Evolutionary conservation across 2,797 vertebrate genomes (phyloP), one percentile per base, ranked within the genome.

Genomic region (Steatocranus sp.): DNA sequence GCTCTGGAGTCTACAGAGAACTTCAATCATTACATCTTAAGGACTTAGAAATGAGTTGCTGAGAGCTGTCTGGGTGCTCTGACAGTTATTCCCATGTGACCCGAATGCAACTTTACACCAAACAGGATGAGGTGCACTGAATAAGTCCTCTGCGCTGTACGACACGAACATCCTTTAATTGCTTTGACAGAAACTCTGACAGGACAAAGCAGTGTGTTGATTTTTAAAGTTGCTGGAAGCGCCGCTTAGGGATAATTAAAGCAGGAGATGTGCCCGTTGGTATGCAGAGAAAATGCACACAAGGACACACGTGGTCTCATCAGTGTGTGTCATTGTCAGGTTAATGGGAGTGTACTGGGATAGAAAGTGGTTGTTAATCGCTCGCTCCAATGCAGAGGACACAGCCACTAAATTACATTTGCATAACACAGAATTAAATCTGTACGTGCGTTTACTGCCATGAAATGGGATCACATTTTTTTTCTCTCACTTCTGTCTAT

Each of bases 321-420:
- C 86, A 80, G 80, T 2, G 63, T 27, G 49, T 78, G 80, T 81
- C 78, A 17, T 38, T 49, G 88, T 76, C 66, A 25, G 88, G 92
- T 92, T 89, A 88, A 88, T 84, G 89, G 76, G 84, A 87, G 51
- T 74, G 83, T 30, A 15, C n/a, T 20, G 6, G 75, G 63, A 81
- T 12, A 53, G 81, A 82, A 78, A 82, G 80, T 10, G 82, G 51
- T 43, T 68, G 87, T 86, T 93, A 92, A 91, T 91, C 78, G 74
- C 79, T 85, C 41, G 9, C 80, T 83, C 83, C 61, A 7, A 76
- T 81, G 58, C 79, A 9, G 77, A 86, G 73, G 91, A 92, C 85
- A 81, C 77, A n/a, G 75, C 14, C 77, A 8, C 82, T 63, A 88
- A 92, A 92, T 94, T 90, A 91, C 89, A 92, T 94, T 92, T 93